These are phyloP conservation scores for Sussaba pulchella DNA, from an alignment of 2,888 invertebrate genomes.

Conservation along the genomic window DNA sequence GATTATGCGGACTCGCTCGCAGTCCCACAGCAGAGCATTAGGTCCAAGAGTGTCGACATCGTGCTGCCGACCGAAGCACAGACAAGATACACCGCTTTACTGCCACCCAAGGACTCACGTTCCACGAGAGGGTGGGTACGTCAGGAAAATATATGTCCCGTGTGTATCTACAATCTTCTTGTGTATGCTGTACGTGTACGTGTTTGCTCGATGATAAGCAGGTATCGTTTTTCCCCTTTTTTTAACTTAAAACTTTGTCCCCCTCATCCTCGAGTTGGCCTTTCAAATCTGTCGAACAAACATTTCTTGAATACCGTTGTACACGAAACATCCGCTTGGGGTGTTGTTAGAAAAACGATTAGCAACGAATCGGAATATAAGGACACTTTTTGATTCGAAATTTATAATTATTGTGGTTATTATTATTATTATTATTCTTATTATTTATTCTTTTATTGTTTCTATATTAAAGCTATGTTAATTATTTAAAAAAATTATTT, in stretches of 20 bases:
- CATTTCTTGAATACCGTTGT: neutral
- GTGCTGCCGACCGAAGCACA: conserved; percentile 94
- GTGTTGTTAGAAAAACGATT: neutral
- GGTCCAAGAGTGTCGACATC: conserved; percentile 95
- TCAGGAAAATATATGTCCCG: conserved; percentile 19
- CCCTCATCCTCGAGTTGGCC: neutral
- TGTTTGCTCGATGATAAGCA: neutral
- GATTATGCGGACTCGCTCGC: conserved; percentile 89
- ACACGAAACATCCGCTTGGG: no score
- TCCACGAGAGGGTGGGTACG: conserved; percentile 84
- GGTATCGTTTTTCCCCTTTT: no score
- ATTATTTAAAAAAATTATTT: no score
- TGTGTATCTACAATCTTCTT: neutral
- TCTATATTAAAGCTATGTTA: no score
- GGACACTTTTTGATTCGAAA: neutral
- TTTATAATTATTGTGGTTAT: no score
- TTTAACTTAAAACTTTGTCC: no score
- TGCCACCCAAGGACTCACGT: conserved; percentile 78
- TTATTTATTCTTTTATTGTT: no score
- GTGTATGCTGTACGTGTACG: neutral
- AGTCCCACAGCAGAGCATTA: conserved; percentile 89
- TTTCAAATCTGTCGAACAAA: neutral
- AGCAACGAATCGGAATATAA: neutral
- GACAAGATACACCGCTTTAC: conserved; percentile 93
- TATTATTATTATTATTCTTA: no score